Base-by-base conservation (phyloP, 2,113 vertebrate species). In the Arenaria interpres region DNA sequence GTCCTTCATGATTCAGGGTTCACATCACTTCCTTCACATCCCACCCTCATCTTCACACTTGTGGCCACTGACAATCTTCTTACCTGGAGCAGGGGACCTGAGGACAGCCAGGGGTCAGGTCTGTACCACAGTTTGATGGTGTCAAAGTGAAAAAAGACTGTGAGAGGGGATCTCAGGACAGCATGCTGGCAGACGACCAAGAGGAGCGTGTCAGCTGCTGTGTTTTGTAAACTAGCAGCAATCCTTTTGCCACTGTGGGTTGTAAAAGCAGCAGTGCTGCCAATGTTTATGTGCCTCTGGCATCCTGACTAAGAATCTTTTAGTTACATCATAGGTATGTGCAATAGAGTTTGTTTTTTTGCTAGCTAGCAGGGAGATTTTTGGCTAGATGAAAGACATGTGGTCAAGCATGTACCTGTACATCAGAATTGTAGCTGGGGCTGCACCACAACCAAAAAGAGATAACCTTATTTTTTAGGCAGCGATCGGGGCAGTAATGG, bases 241-340 rank as follows among this genome's bases (percentile, higher is more conserved):
- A 88, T 90, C 64, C 86, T 85, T 82, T 83, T 75, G 84, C 63
- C 78, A 46, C 60, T 6, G 2, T 62, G 85, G 68, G 37, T 69
- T 97, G 85, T 84, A 93, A 80, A 94, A 93, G 32, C 60, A 1
- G 90, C 79, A 67, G 33, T 37, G 24, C 57, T 96, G 95, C 87
- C 95, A 97, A 87, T 93, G 94, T 92, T 96, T 95, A 41, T 46
- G 68, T 25, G 80, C 76, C 73, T 91, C 82, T 95, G 93, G 92
- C 89, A 89, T 35, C 80, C 89, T 51, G 78, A 93, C 84, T 73
- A 35, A 72, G 88, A 83, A 69, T 39, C 43, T 80, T 83, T 79
- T 21, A 7, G 35, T 93, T 93, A 77, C 80, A 89, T 91, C 90
- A 96, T 28, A 92, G 66, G 48, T 91, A 43, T 88, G 39, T 91